phyloP scores from a whole-genome alignment of 2,797 vertebrate species.

The Pteronotus mesoamericanus region DNA sequence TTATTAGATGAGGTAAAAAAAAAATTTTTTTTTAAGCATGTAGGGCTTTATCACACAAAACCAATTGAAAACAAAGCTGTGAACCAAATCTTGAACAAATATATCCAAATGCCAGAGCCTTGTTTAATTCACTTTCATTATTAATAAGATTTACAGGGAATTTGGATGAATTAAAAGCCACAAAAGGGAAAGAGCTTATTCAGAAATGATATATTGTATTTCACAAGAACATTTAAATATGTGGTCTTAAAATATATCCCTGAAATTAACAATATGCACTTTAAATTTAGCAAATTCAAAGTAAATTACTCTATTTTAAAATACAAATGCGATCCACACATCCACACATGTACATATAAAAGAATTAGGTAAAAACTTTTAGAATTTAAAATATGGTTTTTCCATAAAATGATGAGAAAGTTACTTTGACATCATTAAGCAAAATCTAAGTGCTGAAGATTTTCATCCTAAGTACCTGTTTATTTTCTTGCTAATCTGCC shows the following conservation, averaged over 20 bases:
- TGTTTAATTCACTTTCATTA: not conserved
- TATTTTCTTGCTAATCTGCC: not conserved
- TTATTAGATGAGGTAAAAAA: not conserved
- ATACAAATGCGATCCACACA: not conserved
- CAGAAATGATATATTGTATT: not conserved
- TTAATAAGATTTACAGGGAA: not conserved
- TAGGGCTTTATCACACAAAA: not conserved
- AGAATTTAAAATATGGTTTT: not conserved
- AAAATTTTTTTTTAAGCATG: not conserved
- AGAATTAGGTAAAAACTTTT: not conserved
- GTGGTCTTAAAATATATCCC: not conserved
- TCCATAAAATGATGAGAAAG: not conserved
- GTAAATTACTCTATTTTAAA: constrained; percentile 7
- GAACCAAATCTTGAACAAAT: not conserved
- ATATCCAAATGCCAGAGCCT: not conserved
- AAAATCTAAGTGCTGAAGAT: not conserved
- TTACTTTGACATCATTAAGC: not conserved
- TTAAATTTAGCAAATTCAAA: not conserved
- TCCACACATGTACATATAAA: not conserved
- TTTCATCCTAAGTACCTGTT: not conserved
- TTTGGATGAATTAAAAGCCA: not conserved
- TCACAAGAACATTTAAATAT: not conserved
- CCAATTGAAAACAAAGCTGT: not conserved
- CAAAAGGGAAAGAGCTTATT: not conserved
- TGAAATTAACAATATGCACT: not conserved